Evolutionary conservation across 2,113 vertebrate species (phyloP).

Genomic region (Tangachromis dhanisi): DNA sequence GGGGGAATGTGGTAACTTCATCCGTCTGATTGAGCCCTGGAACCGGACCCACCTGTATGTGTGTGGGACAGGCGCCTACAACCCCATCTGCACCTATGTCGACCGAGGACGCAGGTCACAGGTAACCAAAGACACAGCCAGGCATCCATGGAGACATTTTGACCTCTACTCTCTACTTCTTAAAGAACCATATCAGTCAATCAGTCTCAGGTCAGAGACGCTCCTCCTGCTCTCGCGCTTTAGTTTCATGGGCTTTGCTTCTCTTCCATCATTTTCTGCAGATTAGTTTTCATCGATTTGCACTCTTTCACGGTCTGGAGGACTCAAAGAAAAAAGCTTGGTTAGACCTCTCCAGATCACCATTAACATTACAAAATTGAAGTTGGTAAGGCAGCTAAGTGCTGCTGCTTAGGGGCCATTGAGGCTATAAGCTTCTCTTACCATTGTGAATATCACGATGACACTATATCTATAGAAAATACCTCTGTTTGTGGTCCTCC

Average conservation of each 20-base stretch:
- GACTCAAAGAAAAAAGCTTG: neutral
- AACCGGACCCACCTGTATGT: conserved; percentile 97
- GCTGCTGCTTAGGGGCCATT: neutral
- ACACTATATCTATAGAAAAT: conserved; percentile 3
- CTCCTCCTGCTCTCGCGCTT: neutral
- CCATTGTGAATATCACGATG: conserved; percentile 2
- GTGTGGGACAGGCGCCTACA: conserved; percentile 95
- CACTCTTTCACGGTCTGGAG: conserved; percentile 15
- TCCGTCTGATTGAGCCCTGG: conserved; percentile 97
- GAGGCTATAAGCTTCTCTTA: neutral
- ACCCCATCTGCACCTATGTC: conserved; percentile 93
- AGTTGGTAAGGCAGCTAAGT: neutral
- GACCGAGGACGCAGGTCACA: conserved; percentile 93
- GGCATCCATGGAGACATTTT: conserved; percentile 35
- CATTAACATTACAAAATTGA: conserved; percentile 29
- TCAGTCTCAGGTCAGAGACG: conserved; percentile 22
- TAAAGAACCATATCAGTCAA: conserved; percentile 28
- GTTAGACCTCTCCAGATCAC: neutral
- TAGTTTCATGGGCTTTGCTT: conserved; percentile 19
- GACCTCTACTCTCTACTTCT: conserved; percentile 23
- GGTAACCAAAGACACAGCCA: conserved; percentile 75
- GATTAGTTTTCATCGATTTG: conserved; percentile 32
- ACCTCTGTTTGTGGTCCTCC: neutral
- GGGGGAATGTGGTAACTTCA: conserved; percentile 98
- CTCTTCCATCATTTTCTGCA: conserved; percentile 30